phyloP scores from a whole-genome alignment of 2,797 vertebrate genomes.

The Tapera naevia region DNA sequence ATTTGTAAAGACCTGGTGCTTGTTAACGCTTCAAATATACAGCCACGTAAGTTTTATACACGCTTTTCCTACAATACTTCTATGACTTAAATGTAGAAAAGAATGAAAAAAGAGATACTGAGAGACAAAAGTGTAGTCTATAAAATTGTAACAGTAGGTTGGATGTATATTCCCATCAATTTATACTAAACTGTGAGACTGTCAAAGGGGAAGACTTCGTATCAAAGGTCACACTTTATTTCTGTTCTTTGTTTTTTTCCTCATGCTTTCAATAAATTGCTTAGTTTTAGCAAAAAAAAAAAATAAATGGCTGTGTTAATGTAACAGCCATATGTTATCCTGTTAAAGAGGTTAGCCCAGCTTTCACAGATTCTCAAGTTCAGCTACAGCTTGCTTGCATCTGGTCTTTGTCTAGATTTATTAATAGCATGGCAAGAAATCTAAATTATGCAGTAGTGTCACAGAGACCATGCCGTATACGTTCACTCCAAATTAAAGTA shows the following conservation, averaged over 20 bases:
- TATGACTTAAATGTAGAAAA: background rate
- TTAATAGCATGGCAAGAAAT: slow-evolving; percentile 65
- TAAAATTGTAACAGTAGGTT: slow-evolving; percentile 20
- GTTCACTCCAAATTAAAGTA: slow-evolving; percentile 19
- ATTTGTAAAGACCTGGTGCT: background rate
- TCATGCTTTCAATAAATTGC: slow-evolving; percentile 52
- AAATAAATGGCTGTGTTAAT: slow-evolving; percentile 8
- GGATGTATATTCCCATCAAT: slow-evolving; percentile 8
- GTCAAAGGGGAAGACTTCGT: slow-evolving; percentile 13
- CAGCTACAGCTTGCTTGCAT: slow-evolving; percentile 57
- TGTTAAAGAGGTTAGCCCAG: slow-evolving; percentile 51
- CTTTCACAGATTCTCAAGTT: slow-evolving; percentile 60
- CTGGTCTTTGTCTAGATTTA: slow-evolving; percentile 69
- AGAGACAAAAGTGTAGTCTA: background rate
- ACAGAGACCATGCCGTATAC: slow-evolving; percentile 35
- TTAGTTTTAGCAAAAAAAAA: background rate
- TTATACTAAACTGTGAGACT: slow-evolving; percentile 4
- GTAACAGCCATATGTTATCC: slow-evolving; percentile 59
- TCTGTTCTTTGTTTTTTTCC: slow-evolving; percentile 1
- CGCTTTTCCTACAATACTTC: background rate
- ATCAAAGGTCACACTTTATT: slow-evolving; percentile 47
- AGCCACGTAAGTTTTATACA: background rate
- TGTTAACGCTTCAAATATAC: background rate
- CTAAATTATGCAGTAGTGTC: slow-evolving; percentile 42
- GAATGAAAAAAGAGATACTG: background rate